Evolutionary conservation across 1,140 invertebrate species (phyloP), one percentile per base, ranked within the genome.

Genomic region (Drosophila pandora): DNA sequence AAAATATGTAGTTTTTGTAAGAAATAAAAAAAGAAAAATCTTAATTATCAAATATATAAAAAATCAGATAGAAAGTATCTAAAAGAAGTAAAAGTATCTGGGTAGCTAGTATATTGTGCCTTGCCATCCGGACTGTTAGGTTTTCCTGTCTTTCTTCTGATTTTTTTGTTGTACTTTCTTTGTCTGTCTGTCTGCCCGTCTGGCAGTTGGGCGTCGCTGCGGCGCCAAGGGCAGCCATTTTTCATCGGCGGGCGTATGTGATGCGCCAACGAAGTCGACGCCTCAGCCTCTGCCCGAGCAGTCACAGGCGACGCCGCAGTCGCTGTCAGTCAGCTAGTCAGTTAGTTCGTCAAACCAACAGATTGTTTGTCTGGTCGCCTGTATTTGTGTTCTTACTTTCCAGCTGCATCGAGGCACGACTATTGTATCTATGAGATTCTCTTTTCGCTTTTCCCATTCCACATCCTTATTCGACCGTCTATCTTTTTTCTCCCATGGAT

Each of bases 221-320:
- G 71, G 71, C 71, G 71, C 70, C 71, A 75, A 55, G 60, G 70
- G 71, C 71, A 75, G 70, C 70, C 71, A 75, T 75, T 75, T 75
- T 75, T 75, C 60, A 75, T 74, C 54, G 71, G 60, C 71, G 70
- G 71, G 70, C 71, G 71, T 75, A 75, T 47, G 71, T 75, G 52
- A 58, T 52, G 71, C 75, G 71, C 71, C 71, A 75, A 53, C 39
- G 49, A 39, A 52, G 52, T 49, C 58, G 45, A 13, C 50, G 69
- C 50, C 56, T 34, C 60, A 32, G 57, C 17, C 10, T 41, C 60
- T 45, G 53, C 17, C 23, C 8, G 47, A 10, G 48, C 55, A 52
- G 49, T 13, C n/a, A 30, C 22, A 60, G 9, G n/a, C 43, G 48
- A 32, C 41, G 56, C 10, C 50, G 13, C 9, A 50, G 37, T 39